Evolutionary conservation across 2,797 vertebrate species (phyloP).

Genomic region (Mustela erminea): DNA sequence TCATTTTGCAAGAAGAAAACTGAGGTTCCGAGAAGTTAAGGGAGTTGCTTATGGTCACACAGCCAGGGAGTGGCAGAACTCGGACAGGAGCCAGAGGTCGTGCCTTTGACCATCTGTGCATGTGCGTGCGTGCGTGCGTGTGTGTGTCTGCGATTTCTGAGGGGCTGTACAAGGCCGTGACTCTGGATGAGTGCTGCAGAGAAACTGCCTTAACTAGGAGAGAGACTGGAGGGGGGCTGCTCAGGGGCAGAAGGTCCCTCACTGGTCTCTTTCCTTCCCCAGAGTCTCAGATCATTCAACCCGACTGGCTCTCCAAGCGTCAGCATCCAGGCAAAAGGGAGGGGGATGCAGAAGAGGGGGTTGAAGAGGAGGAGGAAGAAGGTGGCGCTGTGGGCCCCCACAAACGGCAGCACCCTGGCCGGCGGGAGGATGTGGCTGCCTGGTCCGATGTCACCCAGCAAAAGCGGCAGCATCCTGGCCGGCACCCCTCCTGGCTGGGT

Average conservation of each 20-base stretch:
- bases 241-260: background rate
- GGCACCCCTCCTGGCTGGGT: constrained; percentile 86
- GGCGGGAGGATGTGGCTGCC: constrained; percentile 71
- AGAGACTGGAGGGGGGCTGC: background rate
- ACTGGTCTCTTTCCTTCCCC: constrained; percentile 68
- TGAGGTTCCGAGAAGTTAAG: background rate
- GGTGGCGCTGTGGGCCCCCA: constrained; percentile 82
- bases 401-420: constrained; percentile 91
- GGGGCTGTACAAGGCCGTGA: background rate
- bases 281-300: constrained; percentile 87
- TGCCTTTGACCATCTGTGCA: background rate
- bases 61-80: background rate
- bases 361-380: constrained; percentile 90
- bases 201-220: background rate
- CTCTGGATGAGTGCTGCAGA: background rate
- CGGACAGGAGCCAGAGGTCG: background rate
- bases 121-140: background rate
- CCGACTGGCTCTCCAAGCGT: constrained; percentile 91
- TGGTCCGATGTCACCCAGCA: constrained; percentile 83
- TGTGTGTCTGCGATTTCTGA: background rate
- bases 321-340: constrained; percentile 92
- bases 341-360: constrained; percentile 87
- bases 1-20: background rate
- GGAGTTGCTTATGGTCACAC: background rate
- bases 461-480: constrained; percentile 93